phyloP scores from a whole-genome alignment of 2,797 vertebrate genomes.

The Trachurus trachurus region DNA sequence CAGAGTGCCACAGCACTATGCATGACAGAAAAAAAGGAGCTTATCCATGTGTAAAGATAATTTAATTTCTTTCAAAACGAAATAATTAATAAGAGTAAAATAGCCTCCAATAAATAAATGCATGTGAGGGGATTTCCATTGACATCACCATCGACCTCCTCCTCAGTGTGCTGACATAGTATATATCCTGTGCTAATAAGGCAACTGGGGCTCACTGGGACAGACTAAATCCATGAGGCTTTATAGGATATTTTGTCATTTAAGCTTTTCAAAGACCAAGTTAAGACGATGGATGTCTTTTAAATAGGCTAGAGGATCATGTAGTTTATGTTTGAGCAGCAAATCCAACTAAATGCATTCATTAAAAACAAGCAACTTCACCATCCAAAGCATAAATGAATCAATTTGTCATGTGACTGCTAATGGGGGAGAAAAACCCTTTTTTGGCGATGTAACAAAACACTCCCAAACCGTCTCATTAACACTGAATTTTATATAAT shows the following conservation, averaged over 20 bases:
- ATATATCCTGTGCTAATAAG: constrained; percentile 2
- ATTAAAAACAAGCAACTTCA: constrained; percentile 11
- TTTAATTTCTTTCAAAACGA: not conserved
- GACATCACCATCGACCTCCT: constrained; percentile 10
- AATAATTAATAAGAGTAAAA: not conserved
- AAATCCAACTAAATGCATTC: not conserved
- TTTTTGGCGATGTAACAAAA: not conserved
- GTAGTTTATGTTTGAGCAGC: constrained; percentile 17
- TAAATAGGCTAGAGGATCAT: constrained; percentile 1
- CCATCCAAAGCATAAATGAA: not conserved
- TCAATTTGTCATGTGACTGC: constrained; percentile 4
- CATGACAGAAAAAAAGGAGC: not conserved
- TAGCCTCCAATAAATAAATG: not conserved
- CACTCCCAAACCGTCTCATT: not conserved
- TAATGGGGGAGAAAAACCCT: not conserved
- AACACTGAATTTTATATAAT: not conserved
- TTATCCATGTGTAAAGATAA: constrained; percentile 9
- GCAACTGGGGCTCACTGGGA: not conserved
- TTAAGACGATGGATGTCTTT: constrained; percentile 24
- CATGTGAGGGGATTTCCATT: not conserved
- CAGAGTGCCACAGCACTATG: constrained; percentile 10
- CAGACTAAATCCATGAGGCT: not conserved
- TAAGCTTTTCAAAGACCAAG: constrained; percentile 3
- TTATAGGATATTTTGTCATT: constrained; percentile 4
- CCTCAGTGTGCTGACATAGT: not conserved